Conservation (phyloP, 2,113 vertebrate genomes). For the Lathamus discolor region DNA sequence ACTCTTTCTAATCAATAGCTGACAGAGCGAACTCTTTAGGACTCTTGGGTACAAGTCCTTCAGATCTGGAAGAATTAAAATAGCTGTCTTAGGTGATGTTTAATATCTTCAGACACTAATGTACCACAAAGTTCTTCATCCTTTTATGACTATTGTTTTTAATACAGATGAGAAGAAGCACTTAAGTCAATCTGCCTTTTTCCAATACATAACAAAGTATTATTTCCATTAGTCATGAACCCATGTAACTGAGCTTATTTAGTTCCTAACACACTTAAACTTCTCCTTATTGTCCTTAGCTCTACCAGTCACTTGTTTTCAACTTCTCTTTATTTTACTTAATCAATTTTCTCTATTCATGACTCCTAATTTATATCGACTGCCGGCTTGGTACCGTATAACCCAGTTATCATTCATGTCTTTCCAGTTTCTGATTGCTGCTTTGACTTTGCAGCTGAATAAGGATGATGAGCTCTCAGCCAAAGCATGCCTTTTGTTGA, state of each 20-base stretch:
- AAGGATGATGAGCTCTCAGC: slow-evolving; percentile 36
- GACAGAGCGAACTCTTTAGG: not conserved
- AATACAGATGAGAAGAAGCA: not conserved
- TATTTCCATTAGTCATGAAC: not conserved
- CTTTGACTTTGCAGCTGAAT: slow-evolving; percentile 49
- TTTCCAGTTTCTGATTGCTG: slow-evolving; percentile 40
- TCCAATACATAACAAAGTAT: not conserved
- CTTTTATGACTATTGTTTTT: not conserved
- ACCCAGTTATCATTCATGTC: not conserved
- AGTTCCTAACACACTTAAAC: not conserved
- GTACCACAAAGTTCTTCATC: not conserved
- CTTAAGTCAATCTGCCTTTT: not conserved
- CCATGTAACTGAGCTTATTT: not conserved
- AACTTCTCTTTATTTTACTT: not conserved
- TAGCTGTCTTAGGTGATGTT: not conserved
- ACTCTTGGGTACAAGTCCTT: not conserved
- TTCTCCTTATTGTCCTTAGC: not conserved
- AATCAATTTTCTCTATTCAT: not conserved
- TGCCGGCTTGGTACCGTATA: not conserved
- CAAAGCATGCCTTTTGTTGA: slow-evolving; percentile 16
- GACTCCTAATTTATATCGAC: slow-evolving; percentile 22
- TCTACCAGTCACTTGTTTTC: not conserved
- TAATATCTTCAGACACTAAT: not conserved
- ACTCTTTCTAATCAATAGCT: not conserved
- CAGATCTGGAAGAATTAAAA: not conserved